Evolutionary conservation across 2,113 vertebrate genomes (phyloP).

Genomic region (Oenanthe oenanthe): DNA sequence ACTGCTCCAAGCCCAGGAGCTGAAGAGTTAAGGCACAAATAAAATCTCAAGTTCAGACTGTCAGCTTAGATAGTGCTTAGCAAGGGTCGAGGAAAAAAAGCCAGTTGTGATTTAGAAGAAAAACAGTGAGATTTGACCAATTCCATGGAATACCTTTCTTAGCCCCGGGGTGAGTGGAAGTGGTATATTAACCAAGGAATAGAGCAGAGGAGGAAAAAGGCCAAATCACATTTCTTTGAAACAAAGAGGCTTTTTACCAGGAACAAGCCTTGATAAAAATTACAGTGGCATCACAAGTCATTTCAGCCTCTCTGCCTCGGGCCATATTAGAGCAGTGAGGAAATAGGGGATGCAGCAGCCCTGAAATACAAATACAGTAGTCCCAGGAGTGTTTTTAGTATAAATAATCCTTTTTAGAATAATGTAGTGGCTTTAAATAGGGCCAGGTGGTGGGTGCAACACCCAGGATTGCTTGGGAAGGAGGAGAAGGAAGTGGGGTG

Average conservation of each 20-base stretch:
- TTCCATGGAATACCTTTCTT: conserved; percentile 77
- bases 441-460: conserved; percentile 69
- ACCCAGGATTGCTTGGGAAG: background rate
- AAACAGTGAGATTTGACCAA: conserved; percentile 74
- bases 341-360: conserved; percentile 70
- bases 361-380: conserved; percentile 66
- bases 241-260: conserved; percentile 85
- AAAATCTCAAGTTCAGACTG: conserved; percentile 40
- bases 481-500: background rate
- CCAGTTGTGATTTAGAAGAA: conserved; percentile 77
- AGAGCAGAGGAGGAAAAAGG: conserved; percentile 77
- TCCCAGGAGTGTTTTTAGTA: conserved; percentile 70
- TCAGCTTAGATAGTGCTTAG: conserved; percentile 66
- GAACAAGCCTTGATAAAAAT: conserved; percentile 86
- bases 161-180: conserved; percentile 79
- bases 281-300: conserved; percentile 78
- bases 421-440: conserved; percentile 63
- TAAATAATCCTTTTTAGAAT: conserved; percentile 77
- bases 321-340: conserved; percentile 72
- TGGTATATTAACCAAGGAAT: conserved; percentile 82
- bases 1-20: background rate
- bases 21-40: conserved; percentile 60
- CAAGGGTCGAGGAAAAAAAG: conserved; percentile 55
- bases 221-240: conserved; percentile 83
- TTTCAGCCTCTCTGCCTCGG: conserved; percentile 74